Conservation (phyloP, 1,140 invertebrate genomes). For the Drosophila trapezifrons region DNA sequence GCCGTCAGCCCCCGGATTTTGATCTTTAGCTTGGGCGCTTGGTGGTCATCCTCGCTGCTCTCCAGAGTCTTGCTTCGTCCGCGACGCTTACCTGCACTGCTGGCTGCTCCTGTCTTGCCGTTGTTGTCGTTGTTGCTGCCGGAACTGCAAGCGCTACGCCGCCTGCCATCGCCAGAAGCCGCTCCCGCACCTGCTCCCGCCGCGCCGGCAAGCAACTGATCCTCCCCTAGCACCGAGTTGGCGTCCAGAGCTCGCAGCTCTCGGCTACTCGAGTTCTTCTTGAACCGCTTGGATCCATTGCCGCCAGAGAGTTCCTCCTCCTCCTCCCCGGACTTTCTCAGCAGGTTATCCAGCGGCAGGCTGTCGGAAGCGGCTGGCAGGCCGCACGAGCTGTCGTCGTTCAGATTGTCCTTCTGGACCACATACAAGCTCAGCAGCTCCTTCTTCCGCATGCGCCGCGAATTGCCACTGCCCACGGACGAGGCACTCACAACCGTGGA, state of each 20-base stretch:
- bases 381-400: constrained; percentile 88
- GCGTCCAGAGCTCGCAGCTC: constrained; percentile 85
- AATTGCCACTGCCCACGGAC: constrained; percentile 82
- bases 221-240: constrained; percentile 56
- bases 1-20: constrained; percentile 88
- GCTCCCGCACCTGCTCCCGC: constrained; percentile 44
- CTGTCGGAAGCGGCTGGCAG: constrained; percentile 80
- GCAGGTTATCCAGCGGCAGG: constrained; percentile 57
- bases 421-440: constrained; percentile 93
- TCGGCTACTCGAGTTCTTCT: constrained; percentile 78
- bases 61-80: constrained; percentile 83
- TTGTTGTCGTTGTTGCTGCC: constrained; percentile 82
- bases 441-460: constrained; percentile 94
- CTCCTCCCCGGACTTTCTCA: constrained; percentile 65
- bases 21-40: constrained; percentile 91
- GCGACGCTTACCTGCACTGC: constrained; percentile 76
- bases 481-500: constrained; percentile 60
- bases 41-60: constrained; percentile 83
- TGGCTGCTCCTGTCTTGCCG: constrained; percentile 70
- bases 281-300: constrained; percentile 85
- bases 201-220: constrained; percentile 83
- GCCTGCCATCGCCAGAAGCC: constrained; percentile 77
- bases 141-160: constrained; percentile 84
- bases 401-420: constrained; percentile 92
- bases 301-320: constrained; percentile 84